Base-by-base conservation (phyloP, 2,113 vertebrate species). In the Struthidea cinerea region DNA sequence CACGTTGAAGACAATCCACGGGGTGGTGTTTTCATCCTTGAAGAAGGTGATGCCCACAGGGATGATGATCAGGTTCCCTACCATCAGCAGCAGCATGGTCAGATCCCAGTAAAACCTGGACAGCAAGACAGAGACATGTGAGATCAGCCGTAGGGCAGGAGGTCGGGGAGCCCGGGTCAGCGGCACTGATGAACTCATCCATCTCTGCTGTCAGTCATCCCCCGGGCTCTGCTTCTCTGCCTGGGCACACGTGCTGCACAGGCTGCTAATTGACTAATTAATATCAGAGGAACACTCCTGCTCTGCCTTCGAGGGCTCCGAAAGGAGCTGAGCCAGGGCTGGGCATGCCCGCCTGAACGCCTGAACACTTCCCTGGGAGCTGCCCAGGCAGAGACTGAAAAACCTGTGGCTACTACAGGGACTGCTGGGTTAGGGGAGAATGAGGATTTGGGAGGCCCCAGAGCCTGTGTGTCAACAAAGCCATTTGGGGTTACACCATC, bases 21-120 rank as follows among this genome's bases (percentile, higher is more conserved):
- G 99, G 0, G 99, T 99, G 16, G 99, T 99, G 97, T 99, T 99
- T 96, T 99, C 99, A 7, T 99, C 99, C 95, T 99, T 99, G 98
- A 99, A 99, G 98, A 99, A 99, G 20, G 99, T 99, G 98, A 99
- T 99, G 97, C 99, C 99, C 95, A 99, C 99, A 0, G 99, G 99
- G 88, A 99, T 99, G 98, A 99, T 99, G 98, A 99, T 99, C 96
- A 99, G 98, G 98, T 99, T 99, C 74, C 99, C 99, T 88, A 99
- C 99, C 99, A 99, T 99, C 95, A 99, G 98, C 61, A 99, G 98
- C 97, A 99, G 98, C 99, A 99, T 99, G 87, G 99, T 99, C 97
- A 99, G 98, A 97, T 99, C 99, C 99, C 99, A 99, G 75, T 99
- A 99, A 98, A 99, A 99, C 98, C 99, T 99, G 94, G 67, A 95